phyloP scores from a whole-genome alignment of 2,113 vertebrate genomes.

The Anoura caudifer region DNA sequence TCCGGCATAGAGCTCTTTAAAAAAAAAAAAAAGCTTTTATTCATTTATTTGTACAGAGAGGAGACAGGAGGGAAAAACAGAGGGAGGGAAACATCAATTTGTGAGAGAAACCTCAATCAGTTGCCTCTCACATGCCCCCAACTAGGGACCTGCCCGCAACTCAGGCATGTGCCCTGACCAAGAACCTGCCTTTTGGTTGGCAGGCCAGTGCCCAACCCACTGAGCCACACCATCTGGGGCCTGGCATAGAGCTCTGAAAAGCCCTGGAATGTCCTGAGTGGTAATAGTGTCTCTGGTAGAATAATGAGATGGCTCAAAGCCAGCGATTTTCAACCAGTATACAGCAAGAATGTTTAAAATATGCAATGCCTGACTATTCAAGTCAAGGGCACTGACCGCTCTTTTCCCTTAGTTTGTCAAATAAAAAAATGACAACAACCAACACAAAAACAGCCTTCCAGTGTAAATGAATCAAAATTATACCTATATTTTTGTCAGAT shows the following conservation, averaged over 20 bases:
- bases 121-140: no score
- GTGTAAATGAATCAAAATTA: not conserved
- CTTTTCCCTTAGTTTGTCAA: not conserved
- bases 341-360: not conserved
- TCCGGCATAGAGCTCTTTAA: no score
- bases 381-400: not conserved
- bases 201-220: no score
- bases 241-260: not conserved
- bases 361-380: not conserved
- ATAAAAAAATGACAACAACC: not conserved
- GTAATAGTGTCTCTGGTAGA: not conserved
- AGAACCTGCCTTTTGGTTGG: no score
- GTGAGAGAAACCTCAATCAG: no score
- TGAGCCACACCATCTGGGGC: no score
- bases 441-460: not conserved
- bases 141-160: no score
- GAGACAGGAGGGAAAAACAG: no score
- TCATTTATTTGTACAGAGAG: no score
- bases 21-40: no score
- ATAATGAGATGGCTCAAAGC: not conserved
- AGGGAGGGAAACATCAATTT: no score
- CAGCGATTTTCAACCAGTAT: not conserved
- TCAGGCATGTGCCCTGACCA: no score
- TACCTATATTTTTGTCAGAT: not conserved
- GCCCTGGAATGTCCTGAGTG: not conserved